These are phyloP conservation scores for Apamea epomidion DNA, from an alignment of 2,888 invertebrate genomes.

Conservation along the genomic window DNA sequence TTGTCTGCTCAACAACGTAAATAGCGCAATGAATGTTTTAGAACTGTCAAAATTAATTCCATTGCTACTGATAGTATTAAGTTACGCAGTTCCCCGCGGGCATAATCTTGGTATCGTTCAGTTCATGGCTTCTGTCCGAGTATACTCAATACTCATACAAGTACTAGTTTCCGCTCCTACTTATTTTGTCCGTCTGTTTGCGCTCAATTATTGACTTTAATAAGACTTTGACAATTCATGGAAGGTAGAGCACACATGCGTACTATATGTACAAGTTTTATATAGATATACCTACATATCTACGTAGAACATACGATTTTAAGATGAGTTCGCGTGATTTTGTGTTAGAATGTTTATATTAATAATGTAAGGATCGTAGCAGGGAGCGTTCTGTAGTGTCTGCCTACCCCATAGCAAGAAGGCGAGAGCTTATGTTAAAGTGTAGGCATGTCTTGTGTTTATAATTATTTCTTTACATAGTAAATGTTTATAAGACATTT, in stretches of 20 bases:
- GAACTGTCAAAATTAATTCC: neutral
- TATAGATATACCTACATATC: slow-evolving; percentile 23
- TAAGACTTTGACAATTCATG: slow-evolving; percentile 80
- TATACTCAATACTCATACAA: slow-evolving; percentile 68
- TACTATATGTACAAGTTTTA: slow-evolving; percentile 56
- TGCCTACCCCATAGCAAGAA: neutral
- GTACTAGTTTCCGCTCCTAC: slow-evolving; percentile 81
- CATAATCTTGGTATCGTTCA: neutral
- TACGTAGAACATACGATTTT: neutral
- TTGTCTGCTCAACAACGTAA: neutral
- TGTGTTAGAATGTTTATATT: neutral
- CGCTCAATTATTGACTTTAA: slow-evolving; percentile 84
- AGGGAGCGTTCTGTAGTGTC: neutral
- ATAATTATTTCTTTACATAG: neutral
- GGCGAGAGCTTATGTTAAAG: neutral
- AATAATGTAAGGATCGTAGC: neutral
- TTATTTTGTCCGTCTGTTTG: slow-evolving; percentile 82
- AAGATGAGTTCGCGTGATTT: slow-evolving; percentile 9
- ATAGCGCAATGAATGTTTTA: neutral
- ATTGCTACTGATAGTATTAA: neutral
- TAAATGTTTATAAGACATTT: neutral
- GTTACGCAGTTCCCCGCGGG: neutral
- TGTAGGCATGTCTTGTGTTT: neutral
- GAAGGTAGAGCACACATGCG: slow-evolving; percentile 69
- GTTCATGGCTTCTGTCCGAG: slow-evolving; percentile 55